These are phyloP conservation scores for Hirundichthys speculiger DNA, from an alignment of 2,113 vertebrate species.

Conservation along the genomic window DNA sequence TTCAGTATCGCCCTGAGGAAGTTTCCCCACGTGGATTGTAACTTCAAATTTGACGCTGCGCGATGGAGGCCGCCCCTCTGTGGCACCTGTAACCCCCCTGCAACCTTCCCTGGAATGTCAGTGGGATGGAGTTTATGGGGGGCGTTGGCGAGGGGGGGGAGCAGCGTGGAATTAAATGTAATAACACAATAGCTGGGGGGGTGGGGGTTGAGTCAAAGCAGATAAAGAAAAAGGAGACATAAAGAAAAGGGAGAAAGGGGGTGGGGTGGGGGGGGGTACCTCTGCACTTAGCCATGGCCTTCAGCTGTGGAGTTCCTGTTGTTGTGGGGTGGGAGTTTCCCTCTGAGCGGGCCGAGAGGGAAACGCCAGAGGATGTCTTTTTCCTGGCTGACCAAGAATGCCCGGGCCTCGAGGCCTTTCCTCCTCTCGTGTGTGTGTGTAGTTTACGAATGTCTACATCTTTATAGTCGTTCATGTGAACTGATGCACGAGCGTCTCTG, in stretches of 20 bases:
- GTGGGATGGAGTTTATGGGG: background rate
- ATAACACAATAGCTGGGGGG: conserved; percentile 33
- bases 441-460: background rate
- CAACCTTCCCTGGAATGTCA: conserved; percentile 26
- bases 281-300: conserved; percentile 53
- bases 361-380: conserved; percentile 74
- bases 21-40: background rate
- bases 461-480: background rate
- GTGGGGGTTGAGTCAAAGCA: conserved; percentile 16
- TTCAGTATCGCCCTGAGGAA: background rate
- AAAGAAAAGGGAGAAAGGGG: conserved; percentile 33
- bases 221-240: conserved; percentile 42
- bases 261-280: background rate
- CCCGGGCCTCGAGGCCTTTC: conserved; percentile 40
- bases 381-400: conserved; percentile 69
- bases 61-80: conserved; percentile 4
- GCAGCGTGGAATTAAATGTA: conserved; percentile 7
- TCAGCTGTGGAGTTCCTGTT: conserved; percentile 75
- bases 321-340: conserved; percentile 72
- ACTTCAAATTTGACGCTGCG: background rate
- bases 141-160: background rate
- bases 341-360: conserved; percentile 45
- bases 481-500: conserved; percentile 18
- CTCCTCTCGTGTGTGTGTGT: conserved; percentile 14
- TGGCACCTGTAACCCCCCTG: conserved; percentile 52